phyloP scores from a whole-genome alignment of 2,113 vertebrate genomes.

The Engraulis encrasicolus region DNA sequence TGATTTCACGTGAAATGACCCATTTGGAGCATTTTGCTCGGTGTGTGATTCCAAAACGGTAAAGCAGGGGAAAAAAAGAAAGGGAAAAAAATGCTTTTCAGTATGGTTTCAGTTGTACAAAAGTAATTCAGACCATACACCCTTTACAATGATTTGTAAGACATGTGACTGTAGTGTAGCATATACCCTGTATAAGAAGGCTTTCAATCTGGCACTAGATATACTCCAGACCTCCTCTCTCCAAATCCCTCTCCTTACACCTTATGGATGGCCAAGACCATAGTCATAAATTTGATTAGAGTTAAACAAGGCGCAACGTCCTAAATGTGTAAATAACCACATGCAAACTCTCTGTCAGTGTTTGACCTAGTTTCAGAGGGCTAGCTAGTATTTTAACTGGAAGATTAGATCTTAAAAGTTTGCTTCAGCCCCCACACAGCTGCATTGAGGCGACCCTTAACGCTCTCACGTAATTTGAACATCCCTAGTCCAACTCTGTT shows the following conservation, averaged over 20 bases:
- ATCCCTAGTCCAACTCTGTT: background rate
- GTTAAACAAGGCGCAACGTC: background rate
- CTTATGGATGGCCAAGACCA: background rate
- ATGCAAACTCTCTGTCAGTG: conserved; percentile 49
- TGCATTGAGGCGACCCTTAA: background rate
- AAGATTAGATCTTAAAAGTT: conserved; percentile 45
- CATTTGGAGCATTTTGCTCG: too few relatives aligned
- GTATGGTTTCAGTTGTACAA: too few relatives aligned
- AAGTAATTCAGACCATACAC: too few relatives aligned
- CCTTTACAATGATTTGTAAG: too few relatives aligned
- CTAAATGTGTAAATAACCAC: conserved; percentile 55
- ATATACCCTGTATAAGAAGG: background rate
- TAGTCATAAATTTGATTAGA: background rate
- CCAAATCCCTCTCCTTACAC: background rate
- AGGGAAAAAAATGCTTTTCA: too few relatives aligned
- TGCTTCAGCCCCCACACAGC: background rate
- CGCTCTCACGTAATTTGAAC: background rate
- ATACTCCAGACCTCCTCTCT: background rate
- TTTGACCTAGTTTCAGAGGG: conserved; percentile 66
- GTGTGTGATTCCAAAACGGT: too few relatives aligned
- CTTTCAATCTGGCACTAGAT: background rate
- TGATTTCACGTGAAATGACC: too few relatives aligned
- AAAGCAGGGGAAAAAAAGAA: too few relatives aligned
- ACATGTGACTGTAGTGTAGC: too few relatives aligned
- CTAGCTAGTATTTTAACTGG: conserved; percentile 46